Evolutionary conservation across 2,888 invertebrate species (phyloP).

Genomic region (Caenorhabditis becei): DNA sequence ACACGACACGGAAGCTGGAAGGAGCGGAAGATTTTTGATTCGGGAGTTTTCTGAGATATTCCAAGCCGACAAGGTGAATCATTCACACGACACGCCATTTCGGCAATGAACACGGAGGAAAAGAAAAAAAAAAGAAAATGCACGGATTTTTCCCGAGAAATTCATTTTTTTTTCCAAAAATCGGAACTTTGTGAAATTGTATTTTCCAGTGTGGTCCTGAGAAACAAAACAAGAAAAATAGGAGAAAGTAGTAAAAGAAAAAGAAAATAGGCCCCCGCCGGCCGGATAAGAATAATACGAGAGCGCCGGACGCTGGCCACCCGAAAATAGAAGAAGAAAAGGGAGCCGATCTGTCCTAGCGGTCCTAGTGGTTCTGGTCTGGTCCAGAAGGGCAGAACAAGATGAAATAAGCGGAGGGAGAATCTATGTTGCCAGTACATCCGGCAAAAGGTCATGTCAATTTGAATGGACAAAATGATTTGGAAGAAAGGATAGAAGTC

Average conservation of each 20-base stretch:
- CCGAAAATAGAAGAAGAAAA: conserved; percentile 36
- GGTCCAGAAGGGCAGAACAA: neutral
- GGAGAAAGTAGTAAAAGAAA: neutral
- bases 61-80: conserved; percentile 23
- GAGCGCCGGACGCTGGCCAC: conserved; percentile 18
- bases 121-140: neutral
- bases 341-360: conserved; percentile 27
- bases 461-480: conserved; percentile 47
- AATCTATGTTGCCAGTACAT: conserved; percentile 58
- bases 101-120: neutral
- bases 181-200: no score
- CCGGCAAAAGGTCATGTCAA: conserved; percentile 62
- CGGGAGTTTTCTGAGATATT: neutral
- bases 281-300: conserved; percentile 37
- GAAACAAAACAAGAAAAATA: neutral
- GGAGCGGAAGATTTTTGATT: conserved; percentile 38
- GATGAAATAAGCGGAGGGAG: conserved; percentile 13
- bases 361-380: neutral
- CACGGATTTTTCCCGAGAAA: neutral
- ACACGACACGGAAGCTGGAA: conserved; percentile 40
- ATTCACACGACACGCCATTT: conserved; percentile 45
- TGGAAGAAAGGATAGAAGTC: conserved; percentile 8
- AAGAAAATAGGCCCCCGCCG: conserved; percentile 3
- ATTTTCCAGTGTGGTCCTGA: no score
- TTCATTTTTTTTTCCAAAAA: no score